Evolutionary conservation across 2,113 vertebrate species (phyloP), one percentile per base, ranked within the genome.

Genomic region (Ailuropoda melanoleuca): DNA sequence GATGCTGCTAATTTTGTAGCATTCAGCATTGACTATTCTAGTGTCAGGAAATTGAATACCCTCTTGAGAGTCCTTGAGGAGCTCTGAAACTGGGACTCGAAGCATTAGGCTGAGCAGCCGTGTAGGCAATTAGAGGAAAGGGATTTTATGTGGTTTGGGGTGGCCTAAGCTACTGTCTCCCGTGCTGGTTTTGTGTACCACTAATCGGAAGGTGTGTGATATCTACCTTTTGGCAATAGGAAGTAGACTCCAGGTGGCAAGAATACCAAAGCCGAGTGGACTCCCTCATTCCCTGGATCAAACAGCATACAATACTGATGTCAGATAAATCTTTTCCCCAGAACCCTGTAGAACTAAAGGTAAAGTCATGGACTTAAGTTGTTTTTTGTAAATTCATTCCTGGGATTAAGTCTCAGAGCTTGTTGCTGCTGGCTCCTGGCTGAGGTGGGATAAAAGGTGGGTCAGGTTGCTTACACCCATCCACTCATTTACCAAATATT

Each of bases 321-420:
- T 99, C 99, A 87, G 99, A 99, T 98, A 99, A 99, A 99, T 99
- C 99, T 98, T 99, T 99, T 75, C 99, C 99, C 95, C 99, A 99
- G 98, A 99, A 99, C 98, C 99, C 99, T 50, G 99, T 99, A 95
- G 99, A 99, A 98, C 99, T 99, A 98, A 99, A 99, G 99, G 99
- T 99, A 97, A 98, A 91, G 72, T 29, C 90, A 87, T 78, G 17
- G 53, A 23, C 62, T 93, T 89, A 34, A 72, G 26, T 72, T 70
- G 31, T 75, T 84, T 95, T 95, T 88, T 82, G 55, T 89, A 46
- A 95, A 80, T 96, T 84, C 9, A 81, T 83, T 88, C 23, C 78
- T n/a, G n/a, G 21, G 56, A 77, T 1, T 93, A 66, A 88, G 26
- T 53, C 34, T 97, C 29, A 60, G 39, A 83, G 50, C 1, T 72